A percentile compares a stretch with the other conserved stretches of the same genome.
Evolutionary conservation across 2,888 invertebrate genomes (phyloP).

Genomic region (Epinotia ramella): DNA sequence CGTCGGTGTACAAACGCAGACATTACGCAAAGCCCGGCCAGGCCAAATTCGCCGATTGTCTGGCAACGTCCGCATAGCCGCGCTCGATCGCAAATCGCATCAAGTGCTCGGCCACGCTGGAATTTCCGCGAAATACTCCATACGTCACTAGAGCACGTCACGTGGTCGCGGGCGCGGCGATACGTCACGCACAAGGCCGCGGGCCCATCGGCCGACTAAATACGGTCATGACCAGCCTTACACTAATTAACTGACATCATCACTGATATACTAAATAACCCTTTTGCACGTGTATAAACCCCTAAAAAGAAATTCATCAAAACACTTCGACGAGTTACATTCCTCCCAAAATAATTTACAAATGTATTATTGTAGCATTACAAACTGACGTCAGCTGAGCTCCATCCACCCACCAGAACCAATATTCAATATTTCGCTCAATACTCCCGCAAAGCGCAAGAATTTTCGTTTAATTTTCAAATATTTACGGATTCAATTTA

Average conservation of each 20-base stretch:
- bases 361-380: not conserved
- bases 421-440: not conserved
- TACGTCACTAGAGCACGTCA: constrained; percentile 72
- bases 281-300: not conserved
- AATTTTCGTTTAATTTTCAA: constrained; percentile 7
- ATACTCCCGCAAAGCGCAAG: constrained; percentile 3
- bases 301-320: not conserved
- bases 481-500: constrained; percentile 43
- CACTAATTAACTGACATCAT: constrained; percentile 21
- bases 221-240: constrained; percentile 53
- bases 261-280: constrained; percentile 11
- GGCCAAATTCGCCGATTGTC: constrained; percentile 31
- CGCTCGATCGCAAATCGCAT: constrained; percentile 46
- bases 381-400: not conserved
- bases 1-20: constrained; percentile 2
- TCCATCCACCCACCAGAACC: not conserved
- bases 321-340: too few species aligned
- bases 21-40: constrained; percentile 25
- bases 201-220: constrained; percentile 52
- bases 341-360: too few species aligned
- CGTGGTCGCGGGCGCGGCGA: constrained; percentile 59
- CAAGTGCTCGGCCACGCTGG: constrained; percentile 59
- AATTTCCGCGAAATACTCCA: constrained; percentile 81
- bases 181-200: constrained; percentile 77
- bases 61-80: constrained; percentile 31